Conservation (phyloP, 2,888 invertebrate species). For the Limenitis camilla region DNA sequence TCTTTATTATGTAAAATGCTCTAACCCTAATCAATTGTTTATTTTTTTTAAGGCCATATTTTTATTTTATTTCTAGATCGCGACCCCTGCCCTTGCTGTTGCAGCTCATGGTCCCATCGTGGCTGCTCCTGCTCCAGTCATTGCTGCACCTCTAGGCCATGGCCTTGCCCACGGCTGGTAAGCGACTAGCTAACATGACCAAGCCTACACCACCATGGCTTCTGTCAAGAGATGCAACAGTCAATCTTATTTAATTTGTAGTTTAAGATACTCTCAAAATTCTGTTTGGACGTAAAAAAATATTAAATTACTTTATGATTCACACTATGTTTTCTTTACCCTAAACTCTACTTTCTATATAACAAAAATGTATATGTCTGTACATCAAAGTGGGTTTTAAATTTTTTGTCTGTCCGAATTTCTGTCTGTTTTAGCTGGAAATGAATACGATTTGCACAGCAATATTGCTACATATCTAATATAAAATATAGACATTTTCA, state of each 20-base stretch:
- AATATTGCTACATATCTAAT: too few species aligned
- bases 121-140: constrained; percentile 33
- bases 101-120: constrained; percentile 44
- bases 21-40: too few species aligned
- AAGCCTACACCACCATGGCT: constrained; percentile 31
- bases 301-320: constrained; percentile 9
- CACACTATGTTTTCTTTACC: not conserved
- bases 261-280: constrained; percentile 9
- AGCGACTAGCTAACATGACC: constrained; percentile 20
- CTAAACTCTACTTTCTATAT: not conserved
- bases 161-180: constrained; percentile 60
- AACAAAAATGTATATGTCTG: not conserved
- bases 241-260: constrained; percentile 49
- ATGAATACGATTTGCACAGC: too few species aligned
- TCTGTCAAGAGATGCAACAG: constrained; percentile 48
- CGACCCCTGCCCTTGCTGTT: constrained; percentile 53
- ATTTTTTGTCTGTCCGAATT: too few species aligned
- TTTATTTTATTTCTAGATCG: constrained; percentile 38
- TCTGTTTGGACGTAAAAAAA: constrained; percentile 11
- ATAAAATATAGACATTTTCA: too few species aligned
- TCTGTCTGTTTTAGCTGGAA: too few species aligned
- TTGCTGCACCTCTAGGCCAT: constrained; percentile 45
- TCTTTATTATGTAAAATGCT: too few species aligned
- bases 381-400: too few species aligned
- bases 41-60: not conserved